These are phyloP conservation scores for Sycobia sp. DNA, from an alignment of 1,140 invertebrate species.

Conservation along the genomic window DNA sequence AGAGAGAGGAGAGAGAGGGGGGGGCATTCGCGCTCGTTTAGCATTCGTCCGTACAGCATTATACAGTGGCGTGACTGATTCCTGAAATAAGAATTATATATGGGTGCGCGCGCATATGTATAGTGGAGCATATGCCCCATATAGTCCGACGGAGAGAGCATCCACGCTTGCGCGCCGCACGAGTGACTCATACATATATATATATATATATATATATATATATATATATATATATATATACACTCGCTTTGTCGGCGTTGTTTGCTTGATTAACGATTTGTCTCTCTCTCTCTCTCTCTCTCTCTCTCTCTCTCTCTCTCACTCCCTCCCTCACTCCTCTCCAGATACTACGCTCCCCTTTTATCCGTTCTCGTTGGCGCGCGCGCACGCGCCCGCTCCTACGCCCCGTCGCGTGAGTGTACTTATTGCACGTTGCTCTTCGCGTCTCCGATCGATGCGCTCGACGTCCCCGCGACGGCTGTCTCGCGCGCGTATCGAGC, in stretches of 20 bases:
- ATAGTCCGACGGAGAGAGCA: too few relatives aligned
- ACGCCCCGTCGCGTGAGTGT: too few relatives aligned
- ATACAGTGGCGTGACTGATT: conserved; percentile 33
- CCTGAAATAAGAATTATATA: conserved; percentile 44
- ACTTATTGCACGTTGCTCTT: too few relatives aligned
- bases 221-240: too few relatives aligned
- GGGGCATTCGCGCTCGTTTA: not conserved
- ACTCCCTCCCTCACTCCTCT: conserved; percentile 1
- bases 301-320: not conserved
- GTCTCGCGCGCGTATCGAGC: too few relatives aligned
- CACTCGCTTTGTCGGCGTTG: conserved; percentile 47
- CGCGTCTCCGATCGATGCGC: too few relatives aligned
- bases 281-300: conserved; percentile 32
- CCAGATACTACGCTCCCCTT: too few relatives aligned
- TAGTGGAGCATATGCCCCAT: too few relatives aligned
- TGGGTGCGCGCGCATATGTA: conserved; percentile 35
- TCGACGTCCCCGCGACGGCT: too few relatives aligned
- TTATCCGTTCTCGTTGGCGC: not conserved
- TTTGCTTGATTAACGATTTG: conserved; percentile 55
- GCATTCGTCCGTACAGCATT: conserved; percentile 3
- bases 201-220: too few relatives aligned
- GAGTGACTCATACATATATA: conserved; percentile 38
- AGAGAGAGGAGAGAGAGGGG: not conserved
- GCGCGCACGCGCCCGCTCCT: not conserved
- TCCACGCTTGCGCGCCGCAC: conserved; percentile 37